A percentile compares a stretch with the other conserved stretches of the same genome.
Evolutionary conservation across 2,888 invertebrate genomes (phyloP).

Genomic region (Adela reaumurella): DNA sequence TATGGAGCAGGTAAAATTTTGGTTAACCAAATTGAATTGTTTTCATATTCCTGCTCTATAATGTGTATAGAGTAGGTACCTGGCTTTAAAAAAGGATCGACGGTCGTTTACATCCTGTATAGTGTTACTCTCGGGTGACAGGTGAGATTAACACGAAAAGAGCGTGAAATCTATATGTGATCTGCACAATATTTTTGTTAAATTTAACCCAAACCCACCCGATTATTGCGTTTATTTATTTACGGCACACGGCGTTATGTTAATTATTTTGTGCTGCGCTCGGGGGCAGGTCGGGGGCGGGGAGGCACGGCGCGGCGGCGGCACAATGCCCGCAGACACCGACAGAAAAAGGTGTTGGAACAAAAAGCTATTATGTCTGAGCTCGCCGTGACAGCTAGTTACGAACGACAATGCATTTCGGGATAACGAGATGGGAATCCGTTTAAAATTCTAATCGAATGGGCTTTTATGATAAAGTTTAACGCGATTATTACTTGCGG

Average conservation of each 20-base stretch:
- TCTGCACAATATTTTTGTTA: background rate
- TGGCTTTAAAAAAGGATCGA: too few species aligned
- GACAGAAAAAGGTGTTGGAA: conserved; percentile 7
- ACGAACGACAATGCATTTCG: conserved; percentile 30
- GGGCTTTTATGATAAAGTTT: conserved; percentile 51
- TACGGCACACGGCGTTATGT: background rate
- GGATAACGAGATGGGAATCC: conserved; percentile 44
- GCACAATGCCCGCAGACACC: conserved; percentile 1
- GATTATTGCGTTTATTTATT: background rate
- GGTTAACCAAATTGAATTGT: too few species aligned
- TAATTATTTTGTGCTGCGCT: background rate
- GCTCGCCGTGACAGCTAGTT: conserved; percentile 27
- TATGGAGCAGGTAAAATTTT: too few species aligned
- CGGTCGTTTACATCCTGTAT: too few species aligned
- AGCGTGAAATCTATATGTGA: background rate
- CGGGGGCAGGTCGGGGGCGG: background rate
- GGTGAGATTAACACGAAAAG: background rate
- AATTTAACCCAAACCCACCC: background rate
- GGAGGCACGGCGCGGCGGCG: background rate
- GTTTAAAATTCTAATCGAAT: conserved; percentile 51
- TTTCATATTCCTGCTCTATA: too few species aligned
- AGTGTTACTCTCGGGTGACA: too few species aligned
- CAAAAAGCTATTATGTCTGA: conserved; percentile 14
- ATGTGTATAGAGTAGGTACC: too few species aligned
- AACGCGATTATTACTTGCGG: conserved; percentile 54